phyloP scores from a whole-genome alignment of 2,888 invertebrate genomes.

The Endomychus coccineus region DNA sequence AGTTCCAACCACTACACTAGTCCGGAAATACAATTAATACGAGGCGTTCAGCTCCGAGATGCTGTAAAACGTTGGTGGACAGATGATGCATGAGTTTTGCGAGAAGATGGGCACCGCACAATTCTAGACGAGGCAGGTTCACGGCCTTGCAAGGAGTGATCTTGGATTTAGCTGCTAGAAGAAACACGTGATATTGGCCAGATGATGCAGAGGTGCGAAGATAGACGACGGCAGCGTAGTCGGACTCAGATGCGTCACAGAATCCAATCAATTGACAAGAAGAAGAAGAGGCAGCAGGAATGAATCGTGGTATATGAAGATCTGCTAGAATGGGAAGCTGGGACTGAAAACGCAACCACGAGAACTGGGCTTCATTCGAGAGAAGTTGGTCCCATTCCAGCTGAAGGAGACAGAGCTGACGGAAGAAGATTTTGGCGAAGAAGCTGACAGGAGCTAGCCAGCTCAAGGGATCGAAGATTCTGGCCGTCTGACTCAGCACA shows the following conservation, averaged over 20 bases:
- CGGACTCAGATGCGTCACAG: too few relatives aligned
- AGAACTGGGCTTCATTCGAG: too few relatives aligned
- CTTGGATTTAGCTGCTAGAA: neutral
- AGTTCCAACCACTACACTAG: conserved; percentile 96
- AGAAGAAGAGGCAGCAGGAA: neutral
- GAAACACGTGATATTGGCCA: too few relatives aligned
- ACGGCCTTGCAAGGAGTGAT: neutral
- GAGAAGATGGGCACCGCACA: conserved; percentile 4
- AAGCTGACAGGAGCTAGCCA: too few relatives aligned
- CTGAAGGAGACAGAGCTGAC: too few relatives aligned
- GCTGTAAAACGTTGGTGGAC: conserved; percentile 6
- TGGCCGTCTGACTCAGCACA: too few relatives aligned
- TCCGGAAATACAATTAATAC: conserved; percentile 88
- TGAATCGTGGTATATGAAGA: conserved; percentile 1
- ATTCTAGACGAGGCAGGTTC: conserved; percentile 3
- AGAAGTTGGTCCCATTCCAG: too few relatives aligned
- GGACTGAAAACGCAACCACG: too few relatives aligned
- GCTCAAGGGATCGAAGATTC: too few relatives aligned
- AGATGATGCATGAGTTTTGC: conserved; percentile 5
- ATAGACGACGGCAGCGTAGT: neutral
- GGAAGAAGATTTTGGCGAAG: too few relatives aligned
- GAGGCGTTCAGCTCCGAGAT: conserved; percentile 4
- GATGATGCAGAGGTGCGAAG: conserved; percentile 4
- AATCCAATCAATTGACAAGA: neutral
- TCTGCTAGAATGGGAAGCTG: too few relatives aligned